These are phyloP conservation scores for Nerophis lumbriciformis DNA, from an alignment of 2,113 vertebrate species.

Conservation along the genomic window DNA sequence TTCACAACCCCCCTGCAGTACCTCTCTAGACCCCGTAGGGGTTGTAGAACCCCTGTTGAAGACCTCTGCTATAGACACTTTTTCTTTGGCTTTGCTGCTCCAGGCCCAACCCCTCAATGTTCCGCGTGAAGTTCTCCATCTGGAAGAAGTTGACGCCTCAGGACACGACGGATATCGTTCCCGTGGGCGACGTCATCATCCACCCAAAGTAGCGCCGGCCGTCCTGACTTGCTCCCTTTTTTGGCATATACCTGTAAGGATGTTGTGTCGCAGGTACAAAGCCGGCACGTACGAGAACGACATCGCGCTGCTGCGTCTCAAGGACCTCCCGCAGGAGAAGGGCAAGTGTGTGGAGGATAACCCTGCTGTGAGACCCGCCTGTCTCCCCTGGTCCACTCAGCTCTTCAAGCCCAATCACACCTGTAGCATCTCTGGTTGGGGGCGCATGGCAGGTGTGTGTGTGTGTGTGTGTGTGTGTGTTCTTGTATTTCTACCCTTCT, in stretches of 20 bases:
- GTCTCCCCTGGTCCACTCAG: constrained; percentile 83
- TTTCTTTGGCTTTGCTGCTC: too few relatives aligned
- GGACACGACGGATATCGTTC: constrained; percentile 41
- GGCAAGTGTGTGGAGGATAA: constrained; percentile 54
- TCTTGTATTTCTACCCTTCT: too few relatives aligned
- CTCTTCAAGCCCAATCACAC: constrained; percentile 77
- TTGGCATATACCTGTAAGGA: neutral
- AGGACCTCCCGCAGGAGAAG: neutral
- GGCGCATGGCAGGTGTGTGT: constrained; percentile 65
- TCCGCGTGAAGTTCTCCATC: constrained; percentile 77
- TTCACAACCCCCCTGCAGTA: too few relatives aligned
- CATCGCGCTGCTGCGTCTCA: constrained; percentile 84
- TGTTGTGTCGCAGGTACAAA: constrained; percentile 59
- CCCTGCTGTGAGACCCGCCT: constrained; percentile 70
- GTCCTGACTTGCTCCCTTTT: neutral
- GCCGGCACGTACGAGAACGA: constrained; percentile 81
- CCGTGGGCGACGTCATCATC: constrained; percentile 66
- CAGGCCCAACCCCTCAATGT: constrained; percentile 67
- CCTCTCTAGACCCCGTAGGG: too few relatives aligned
- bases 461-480: neutral
- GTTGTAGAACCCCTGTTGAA: too few relatives aligned
- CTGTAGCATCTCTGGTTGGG: constrained; percentile 91
- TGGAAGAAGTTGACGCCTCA: constrained; percentile 44
- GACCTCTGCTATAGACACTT: too few relatives aligned
- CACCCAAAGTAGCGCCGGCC: constrained; percentile 68